A percentile compares a stretch with the other conserved stretches of the same genome.
These are phyloP conservation scores for Cyclopterus lumpus DNA, from an alignment of 2,797 vertebrate genomes.

Conservation along the genomic window DNA sequence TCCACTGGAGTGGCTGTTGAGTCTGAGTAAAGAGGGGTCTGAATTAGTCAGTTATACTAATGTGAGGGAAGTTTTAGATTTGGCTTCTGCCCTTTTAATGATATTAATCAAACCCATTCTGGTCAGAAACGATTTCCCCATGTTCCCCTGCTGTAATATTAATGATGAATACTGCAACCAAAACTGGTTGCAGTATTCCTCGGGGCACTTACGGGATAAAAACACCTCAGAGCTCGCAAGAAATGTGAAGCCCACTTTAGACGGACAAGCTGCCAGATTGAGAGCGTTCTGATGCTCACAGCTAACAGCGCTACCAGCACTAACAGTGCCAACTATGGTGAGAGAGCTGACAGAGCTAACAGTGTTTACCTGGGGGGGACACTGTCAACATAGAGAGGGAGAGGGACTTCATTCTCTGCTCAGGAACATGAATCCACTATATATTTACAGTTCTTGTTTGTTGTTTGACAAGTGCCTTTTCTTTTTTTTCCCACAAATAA, in stretches of 20 bases:
- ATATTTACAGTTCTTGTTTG: no score
- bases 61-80: constrained; percentile 72
- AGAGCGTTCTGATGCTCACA: background rate
- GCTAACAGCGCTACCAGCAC: background rate
- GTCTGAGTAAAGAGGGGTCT: constrained; percentile 47
- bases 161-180: constrained; percentile 58
- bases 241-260: constrained; percentile 27
- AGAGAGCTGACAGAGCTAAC: no score
- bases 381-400: background rate
- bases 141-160: constrained; percentile 59
- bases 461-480: background rate
- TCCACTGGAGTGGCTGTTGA: constrained; percentile 49
- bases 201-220: background rate
- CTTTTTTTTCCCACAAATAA: background rate
- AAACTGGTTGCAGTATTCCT: constrained; percentile 33
- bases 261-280: constrained; percentile 13
- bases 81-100: constrained; percentile 68
- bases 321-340: no score
- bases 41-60: constrained; percentile 59
- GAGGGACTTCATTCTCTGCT: no score
- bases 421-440: no score
- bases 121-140: constrained; percentile 66
- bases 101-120: constrained; percentile 78
- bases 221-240: constrained; percentile 1
- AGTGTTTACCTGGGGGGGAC: background rate